These are phyloP conservation scores for Plebejus melissa DNA, from an alignment of 2,888 invertebrate species.

Conservation along the genomic window DNA sequence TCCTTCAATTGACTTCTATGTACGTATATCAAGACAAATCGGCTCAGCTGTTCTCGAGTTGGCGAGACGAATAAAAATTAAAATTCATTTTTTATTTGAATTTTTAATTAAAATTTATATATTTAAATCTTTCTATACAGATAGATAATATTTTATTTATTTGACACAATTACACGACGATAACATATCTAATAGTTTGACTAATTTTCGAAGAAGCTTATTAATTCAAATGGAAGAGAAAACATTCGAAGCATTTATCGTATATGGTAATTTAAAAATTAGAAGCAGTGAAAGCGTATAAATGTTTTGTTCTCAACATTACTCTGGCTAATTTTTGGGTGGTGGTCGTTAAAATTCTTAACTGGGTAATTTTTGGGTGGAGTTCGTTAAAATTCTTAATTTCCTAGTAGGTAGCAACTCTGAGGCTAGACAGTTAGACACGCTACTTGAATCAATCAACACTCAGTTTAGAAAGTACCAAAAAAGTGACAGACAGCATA, in stretches of 20 bases:
- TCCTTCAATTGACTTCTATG: too few species aligned
- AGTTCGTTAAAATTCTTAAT: neutral
- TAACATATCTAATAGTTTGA: neutral
- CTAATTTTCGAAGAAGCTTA: neutral
- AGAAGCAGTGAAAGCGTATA: constrained; percentile 33
- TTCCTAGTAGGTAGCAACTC: neutral
- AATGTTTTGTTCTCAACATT: constrained; percentile 11
- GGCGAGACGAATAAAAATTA: too few species aligned
- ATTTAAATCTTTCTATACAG: too few species aligned
- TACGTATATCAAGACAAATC: too few species aligned
- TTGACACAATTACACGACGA: neutral
- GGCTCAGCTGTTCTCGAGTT: too few species aligned
- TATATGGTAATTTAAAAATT: constrained; percentile 29
- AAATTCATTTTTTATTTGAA: too few species aligned
- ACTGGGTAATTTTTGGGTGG: neutral
- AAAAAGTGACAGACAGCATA: too few species aligned
- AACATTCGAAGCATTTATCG: constrained; percentile 5
- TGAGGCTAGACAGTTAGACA: neutral
- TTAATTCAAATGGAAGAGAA: neutral
- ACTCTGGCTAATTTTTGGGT: neutral
- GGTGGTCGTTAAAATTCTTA: constrained; percentile 2
- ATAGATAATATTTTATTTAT: neutral
- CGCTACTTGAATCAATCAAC: neutral
- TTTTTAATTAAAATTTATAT: too few species aligned
- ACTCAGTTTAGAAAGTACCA: neutral